phyloP scores from a whole-genome alignment of 2,113 vertebrate genomes.

The Platichthys stellatus region DNA sequence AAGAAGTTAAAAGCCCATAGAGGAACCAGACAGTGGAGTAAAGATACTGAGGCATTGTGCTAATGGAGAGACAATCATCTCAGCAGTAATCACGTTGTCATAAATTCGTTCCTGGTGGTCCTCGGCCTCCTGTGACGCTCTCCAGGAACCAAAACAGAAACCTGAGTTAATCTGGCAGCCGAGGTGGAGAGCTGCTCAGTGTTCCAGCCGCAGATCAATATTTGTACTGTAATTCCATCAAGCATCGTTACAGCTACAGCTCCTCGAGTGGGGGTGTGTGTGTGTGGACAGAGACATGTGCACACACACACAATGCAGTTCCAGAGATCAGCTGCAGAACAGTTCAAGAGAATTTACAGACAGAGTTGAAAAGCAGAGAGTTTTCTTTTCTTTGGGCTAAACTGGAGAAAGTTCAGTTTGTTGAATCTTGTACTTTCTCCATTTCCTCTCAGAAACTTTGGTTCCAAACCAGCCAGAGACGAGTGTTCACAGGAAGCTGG shows the following conservation, averaged over 20 bases:
- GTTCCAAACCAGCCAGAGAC: neutral
- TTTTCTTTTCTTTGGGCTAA: conserved; percentile 14
- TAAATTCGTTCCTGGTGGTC: conserved; percentile 23
- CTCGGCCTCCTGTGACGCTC: neutral
- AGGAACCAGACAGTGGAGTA: neutral
- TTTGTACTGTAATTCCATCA: neutral
- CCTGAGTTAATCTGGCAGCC: conserved; percentile 27
- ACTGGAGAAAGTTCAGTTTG: neutral
- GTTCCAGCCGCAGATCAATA: conserved; percentile 26
- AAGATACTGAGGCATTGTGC: neutral
- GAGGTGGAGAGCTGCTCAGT: conserved; percentile 40
- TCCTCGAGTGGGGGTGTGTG: neutral
- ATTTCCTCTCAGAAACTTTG: too few relatives aligned
- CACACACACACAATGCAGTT: neutral
- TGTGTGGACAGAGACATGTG: neutral
- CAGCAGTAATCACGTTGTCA: neutral
- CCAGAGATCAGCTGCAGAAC: conserved; percentile 35
- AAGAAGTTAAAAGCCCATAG: neutral
- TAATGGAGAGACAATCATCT: neutral
- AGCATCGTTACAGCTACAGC: conserved; percentile 23
- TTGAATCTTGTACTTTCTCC: neutral
- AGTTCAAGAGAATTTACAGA: conserved; percentile 24
- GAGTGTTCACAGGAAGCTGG: neutral
- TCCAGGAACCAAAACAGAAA: conserved; percentile 58
- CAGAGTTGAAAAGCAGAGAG: conserved; percentile 5